These are phyloP conservation scores for Grammomys surdaster DNA, from an alignment of 2,113 vertebrate genomes.

Conservation along the genomic window DNA sequence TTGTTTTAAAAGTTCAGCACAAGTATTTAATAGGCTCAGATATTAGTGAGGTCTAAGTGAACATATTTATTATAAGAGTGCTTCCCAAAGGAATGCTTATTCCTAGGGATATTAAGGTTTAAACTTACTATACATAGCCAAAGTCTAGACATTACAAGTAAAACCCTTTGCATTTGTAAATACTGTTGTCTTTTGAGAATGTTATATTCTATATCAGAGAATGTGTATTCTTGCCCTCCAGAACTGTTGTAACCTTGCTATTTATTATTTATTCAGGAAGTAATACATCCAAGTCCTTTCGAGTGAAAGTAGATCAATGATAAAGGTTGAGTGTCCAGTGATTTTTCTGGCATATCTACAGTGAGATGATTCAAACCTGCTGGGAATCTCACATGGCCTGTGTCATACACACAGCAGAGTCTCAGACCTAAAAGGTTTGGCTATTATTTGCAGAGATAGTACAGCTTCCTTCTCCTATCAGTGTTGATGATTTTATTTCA, in stretches of 20 bases:
- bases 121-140: not conserved
- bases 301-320: not conserved
- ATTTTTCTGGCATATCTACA: conserved; percentile 18
- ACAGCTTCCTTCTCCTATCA: not conserved
- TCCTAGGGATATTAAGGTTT: conserved; percentile 39
- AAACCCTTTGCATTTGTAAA: not conserved
- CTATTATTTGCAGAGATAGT: not conserved
- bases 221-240: not conserved
- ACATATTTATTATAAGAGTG: not conserved
- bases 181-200: not conserved
- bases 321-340: not conserved
- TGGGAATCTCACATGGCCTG: conserved; percentile 4
- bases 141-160: not conserved
- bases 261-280: conserved; percentile 53
- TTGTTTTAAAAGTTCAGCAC: not conserved
- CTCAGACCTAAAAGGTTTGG: conserved; percentile 31
- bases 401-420: not conserved
- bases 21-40: conserved; percentile 29
- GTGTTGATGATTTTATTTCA: conserved; percentile 2
- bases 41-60: not conserved
- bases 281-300: conserved; percentile 33
- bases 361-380: not conserved
- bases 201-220: not conserved
- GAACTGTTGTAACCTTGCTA: not conserved
- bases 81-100: not conserved